Percentiles rank a stretch among this genome's conserved stretches.
Evolutionary conservation across 2,888 invertebrate genomes (phyloP).

Genomic region (Gisinianus flammeolus): DNA sequence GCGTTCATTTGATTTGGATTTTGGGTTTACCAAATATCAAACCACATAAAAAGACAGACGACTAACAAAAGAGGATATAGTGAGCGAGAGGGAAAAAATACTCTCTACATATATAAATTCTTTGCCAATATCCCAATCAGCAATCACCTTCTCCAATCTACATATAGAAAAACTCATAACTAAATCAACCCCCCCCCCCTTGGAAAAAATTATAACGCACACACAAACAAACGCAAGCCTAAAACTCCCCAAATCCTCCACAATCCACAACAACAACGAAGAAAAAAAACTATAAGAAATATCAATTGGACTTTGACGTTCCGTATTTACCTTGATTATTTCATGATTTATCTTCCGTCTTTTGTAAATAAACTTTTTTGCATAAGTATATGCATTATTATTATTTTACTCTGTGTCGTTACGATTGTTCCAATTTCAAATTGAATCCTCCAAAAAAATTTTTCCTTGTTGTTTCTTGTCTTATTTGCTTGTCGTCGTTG

Average conservation of each 20-base stretch:
- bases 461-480: neutral
- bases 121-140: no score
- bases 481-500: neutral
- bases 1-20: neutral
- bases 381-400: neutral
- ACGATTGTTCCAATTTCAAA: neutral
- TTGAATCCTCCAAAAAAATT: neutral
- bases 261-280: neutral
- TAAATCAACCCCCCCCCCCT: no score
- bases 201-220: no score
- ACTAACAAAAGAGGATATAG: neutral
- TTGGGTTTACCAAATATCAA: neutral
- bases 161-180: no score
- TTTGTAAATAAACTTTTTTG: neutral
- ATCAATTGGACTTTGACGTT: slow-evolving; percentile 2
- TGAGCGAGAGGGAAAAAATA: no score
- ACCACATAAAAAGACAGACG: neutral
- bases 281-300: neutral
- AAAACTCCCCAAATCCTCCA: neutral
- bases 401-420: neutral
- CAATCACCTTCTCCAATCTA: no score
- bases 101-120: no score
- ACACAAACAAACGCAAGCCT: neutral
- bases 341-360: slow-evolving; percentile 28
- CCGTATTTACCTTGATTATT: slow-evolving; percentile 26